phyloP scores from a whole-genome alignment of 2,113 vertebrate species.

The Ciconia stormi region DNA sequence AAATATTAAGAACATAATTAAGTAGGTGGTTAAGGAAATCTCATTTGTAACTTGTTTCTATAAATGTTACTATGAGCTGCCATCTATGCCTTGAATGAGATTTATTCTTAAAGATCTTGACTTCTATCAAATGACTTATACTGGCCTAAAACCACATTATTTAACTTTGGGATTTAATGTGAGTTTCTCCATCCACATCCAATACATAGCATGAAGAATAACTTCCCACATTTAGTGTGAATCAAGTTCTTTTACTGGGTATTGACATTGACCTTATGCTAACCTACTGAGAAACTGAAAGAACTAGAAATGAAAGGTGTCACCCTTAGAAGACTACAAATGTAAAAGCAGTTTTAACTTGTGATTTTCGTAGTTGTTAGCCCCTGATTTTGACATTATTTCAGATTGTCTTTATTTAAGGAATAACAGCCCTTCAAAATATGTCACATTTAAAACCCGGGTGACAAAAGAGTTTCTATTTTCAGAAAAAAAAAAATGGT shows the following conservation, averaged over 20 bases:
- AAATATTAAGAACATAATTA: background rate
- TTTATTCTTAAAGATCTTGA: background rate
- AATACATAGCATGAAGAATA: background rate
- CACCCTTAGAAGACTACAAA: background rate
- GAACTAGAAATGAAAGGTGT: background rate
- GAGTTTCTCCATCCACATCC: background rate
- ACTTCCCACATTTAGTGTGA: background rate
- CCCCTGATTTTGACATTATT: conserved; percentile 21
- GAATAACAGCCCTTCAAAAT: conserved; percentile 35
- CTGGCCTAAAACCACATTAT: background rate
- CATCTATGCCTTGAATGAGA: background rate
- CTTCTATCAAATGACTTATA: background rate
- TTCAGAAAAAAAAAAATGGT: background rate
- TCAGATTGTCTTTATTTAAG: conserved; percentile 29
- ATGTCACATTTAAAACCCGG: background rate
- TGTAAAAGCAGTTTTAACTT: background rate
- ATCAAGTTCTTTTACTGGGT: background rate
- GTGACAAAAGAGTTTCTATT: conserved; percentile 26
- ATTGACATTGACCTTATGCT: background rate
- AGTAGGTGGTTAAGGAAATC: background rate
- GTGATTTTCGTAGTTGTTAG: background rate
- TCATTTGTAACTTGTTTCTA: background rate
- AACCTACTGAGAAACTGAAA: background rate
- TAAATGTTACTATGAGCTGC: background rate
- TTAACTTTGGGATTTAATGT: background rate